Conservation (phyloP, 2,797 vertebrate genomes). For the Rhinoraja longicauda region DNA sequence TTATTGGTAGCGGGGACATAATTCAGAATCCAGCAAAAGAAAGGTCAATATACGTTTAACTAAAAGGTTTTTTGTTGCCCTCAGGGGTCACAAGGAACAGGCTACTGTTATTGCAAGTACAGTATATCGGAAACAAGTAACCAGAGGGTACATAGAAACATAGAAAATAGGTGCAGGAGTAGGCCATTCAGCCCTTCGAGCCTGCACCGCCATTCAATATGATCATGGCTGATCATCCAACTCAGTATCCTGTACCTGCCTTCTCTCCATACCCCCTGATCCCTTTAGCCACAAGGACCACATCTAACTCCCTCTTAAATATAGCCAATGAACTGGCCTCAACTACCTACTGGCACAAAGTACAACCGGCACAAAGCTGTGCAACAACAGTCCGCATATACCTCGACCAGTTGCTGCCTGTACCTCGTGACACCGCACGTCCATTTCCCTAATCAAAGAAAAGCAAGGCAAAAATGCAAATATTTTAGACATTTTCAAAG, state of each 20-base stretch:
- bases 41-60: conserved; percentile 62
- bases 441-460: not conserved
- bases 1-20: conserved; percentile 53
- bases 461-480: not conserved
- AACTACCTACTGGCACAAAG: no score
- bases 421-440: not conserved
- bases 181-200: no score
- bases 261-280: no score
- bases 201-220: no score
- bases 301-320: no score
- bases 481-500: not conserved
- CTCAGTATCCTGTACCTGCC: no score
- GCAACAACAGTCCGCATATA: no score
- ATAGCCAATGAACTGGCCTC: no score
- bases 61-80: conserved; percentile 56
- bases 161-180: no score
- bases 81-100: conserved; percentile 53
- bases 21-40: conserved; percentile 53
- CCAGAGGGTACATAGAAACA: no score
- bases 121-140: conserved; percentile 32
- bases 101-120: conserved; percentile 43
- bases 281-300: no score
- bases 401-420: not conserved
- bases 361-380: not conserved
- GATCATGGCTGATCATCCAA: no score